These are phyloP conservation scores for Hybos culiciformis DNA, from an alignment of 2,888 invertebrate species.

Conservation along the genomic window DNA sequence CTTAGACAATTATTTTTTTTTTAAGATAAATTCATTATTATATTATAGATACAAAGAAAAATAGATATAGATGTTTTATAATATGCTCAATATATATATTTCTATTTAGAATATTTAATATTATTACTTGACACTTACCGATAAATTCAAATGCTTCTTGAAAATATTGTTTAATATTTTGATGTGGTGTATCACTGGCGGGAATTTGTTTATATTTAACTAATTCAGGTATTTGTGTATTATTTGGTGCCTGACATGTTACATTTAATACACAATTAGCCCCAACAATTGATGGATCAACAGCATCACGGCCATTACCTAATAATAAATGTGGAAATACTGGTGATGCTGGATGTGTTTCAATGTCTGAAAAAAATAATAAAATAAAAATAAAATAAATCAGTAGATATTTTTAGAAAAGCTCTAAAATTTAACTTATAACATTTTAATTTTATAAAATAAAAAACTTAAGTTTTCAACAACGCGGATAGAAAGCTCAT, in stretches of 20 bases:
- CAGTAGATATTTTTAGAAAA: neutral
- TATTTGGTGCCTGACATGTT: conserved; percentile 54
- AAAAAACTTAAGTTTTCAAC: too few relatives aligned
- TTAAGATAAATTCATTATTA: neutral
- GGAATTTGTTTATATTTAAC: conserved; percentile 59
- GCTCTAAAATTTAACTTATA: neutral
- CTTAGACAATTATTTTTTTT: too few relatives aligned
- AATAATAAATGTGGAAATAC: conserved; percentile 69
- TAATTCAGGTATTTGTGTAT: conserved; percentile 49
- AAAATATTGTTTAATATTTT: conserved; percentile 79
- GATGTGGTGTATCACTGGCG: conserved; percentile 68
- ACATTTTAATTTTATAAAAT: too few relatives aligned
- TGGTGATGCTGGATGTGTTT: conserved; percentile 60
- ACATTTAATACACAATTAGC: conserved; percentile 70
- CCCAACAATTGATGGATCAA: conserved; percentile 54
- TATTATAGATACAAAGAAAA: neutral
- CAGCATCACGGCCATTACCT: conserved; percentile 70
- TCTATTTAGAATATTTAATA: neutral
- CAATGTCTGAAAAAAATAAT: conserved; percentile 42
- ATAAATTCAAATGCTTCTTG: conserved; percentile 76
- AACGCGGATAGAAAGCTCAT: too few relatives aligned
- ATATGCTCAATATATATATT: neutral
- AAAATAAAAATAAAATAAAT: conserved; percentile 8
- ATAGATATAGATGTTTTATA: neutral
- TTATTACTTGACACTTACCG: conserved; percentile 49